A percentile compares a stretch with the other conserved stretches of the same genome.
Conservation (phyloP, 2,113 vertebrate species). For the Scatophagus argus region DNA sequence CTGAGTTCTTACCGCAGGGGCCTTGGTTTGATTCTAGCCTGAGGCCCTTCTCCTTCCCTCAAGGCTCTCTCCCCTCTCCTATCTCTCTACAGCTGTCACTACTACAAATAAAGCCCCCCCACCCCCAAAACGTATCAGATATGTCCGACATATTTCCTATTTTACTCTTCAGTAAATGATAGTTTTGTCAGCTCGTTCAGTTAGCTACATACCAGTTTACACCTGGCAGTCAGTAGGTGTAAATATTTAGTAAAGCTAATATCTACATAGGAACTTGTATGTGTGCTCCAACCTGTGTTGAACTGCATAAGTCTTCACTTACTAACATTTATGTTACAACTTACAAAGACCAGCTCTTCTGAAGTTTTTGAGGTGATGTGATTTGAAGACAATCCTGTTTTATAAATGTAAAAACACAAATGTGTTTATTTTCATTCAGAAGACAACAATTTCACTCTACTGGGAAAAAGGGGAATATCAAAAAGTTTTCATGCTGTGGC, state of each 20-base stretch:
- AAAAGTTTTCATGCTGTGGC: neutral
- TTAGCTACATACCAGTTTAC: neutral
- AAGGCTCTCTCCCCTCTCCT: too few relatives aligned
- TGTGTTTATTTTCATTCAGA: neutral
- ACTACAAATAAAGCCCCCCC: too few relatives aligned
- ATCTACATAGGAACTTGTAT: neutral
- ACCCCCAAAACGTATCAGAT: too few relatives aligned
- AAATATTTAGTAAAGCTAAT: neutral
- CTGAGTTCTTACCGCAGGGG: too few relatives aligned
- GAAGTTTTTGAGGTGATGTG: neutral
- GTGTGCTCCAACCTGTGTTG: neutral
- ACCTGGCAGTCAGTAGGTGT: neutral
- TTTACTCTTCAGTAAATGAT: neutral
- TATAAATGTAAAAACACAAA: constrained; percentile 7
- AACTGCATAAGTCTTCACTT: neutral
- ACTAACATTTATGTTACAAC: too few relatives aligned
- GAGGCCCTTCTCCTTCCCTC: too few relatives aligned
- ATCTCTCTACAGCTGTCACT: too few relatives aligned
- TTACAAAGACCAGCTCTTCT: neutral
- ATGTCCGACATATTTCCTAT: too few relatives aligned
- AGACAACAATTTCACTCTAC: neutral
- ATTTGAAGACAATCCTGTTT: neutral
- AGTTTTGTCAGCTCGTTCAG: neutral
- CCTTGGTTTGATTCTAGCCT: too few relatives aligned
- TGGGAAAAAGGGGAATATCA: neutral